Conservation (phyloP, 1,140 invertebrate species). For the Triops longicaudatus region DNA sequence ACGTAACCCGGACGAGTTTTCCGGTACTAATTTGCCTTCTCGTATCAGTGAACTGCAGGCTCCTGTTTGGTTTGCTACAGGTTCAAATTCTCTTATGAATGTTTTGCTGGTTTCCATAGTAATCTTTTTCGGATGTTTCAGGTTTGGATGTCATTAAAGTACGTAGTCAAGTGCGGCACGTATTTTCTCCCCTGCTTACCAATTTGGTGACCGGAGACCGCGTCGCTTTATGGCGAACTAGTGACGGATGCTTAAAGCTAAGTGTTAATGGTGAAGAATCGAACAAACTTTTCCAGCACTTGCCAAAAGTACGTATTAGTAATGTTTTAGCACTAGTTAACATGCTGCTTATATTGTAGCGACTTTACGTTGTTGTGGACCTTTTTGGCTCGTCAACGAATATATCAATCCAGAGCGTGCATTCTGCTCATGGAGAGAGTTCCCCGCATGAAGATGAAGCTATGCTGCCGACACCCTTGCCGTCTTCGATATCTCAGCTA, state of each 20-base stretch:
- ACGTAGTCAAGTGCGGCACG: background rate
- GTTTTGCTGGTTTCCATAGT: background rate
- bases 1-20: background rate
- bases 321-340: background rate
- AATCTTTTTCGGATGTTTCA: background rate
- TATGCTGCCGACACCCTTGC: background rate
- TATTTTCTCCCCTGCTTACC: background rate
- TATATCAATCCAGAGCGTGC: background rate
- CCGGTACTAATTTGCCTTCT: background rate
- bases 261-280: background rate
- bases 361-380: background rate
- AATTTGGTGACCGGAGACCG: background rate
- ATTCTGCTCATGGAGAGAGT: background rate
- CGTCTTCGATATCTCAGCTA: constrained; percentile 21
- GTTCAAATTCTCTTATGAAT: background rate
- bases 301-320: background rate
- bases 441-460: background rate
- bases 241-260: background rate
- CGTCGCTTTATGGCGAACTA: background rate
- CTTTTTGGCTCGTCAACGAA: background rate
- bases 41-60: background rate
- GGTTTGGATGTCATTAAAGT: background rate
- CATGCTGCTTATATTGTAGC: background rate
- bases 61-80: background rate
- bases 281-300: background rate